Conservation (phyloP, 2,888 invertebrate genomes). For the Archips crataeganus region DNA sequence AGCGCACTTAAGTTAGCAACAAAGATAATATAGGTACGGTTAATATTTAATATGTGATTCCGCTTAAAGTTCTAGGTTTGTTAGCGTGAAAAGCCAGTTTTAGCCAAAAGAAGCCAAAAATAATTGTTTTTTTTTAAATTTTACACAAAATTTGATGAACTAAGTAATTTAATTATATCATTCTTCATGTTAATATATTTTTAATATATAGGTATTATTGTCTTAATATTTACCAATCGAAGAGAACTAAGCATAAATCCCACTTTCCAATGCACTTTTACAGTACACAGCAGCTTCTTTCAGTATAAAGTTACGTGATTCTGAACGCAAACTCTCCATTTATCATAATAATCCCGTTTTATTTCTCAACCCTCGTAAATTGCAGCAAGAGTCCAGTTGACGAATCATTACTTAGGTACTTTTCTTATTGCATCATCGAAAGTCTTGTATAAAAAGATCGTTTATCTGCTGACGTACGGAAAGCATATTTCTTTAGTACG, state of each 20-base stretch:
- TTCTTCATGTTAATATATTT: no score
- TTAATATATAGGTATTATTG: no score
- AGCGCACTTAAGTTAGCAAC: neutral
- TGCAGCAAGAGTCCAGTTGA: conserved; percentile 57
- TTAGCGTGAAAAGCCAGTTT: neutral
- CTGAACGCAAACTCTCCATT: conserved; percentile 8
- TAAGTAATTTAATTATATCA: no score
- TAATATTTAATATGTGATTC: neutral
- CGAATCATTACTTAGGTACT: conserved; percentile 47
- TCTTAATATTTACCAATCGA: no score
- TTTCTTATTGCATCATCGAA: conserved; percentile 43
- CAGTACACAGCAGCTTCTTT: neutral
- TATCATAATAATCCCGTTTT: conserved; percentile 58
- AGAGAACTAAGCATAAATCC: neutral
- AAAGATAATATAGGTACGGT: neutral
- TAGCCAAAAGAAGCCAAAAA: no score
- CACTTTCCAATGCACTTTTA: neutral
- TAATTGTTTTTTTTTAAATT: no score
- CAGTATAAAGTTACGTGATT: neutral
- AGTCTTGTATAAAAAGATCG: neutral
- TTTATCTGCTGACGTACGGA: neutral
- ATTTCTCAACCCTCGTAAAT: conserved; percentile 65
- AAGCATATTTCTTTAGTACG: neutral
- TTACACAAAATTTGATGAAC: no score
- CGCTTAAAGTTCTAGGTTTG: neutral